Percentiles rank a stretch among this genome's conserved stretches.
phyloP scores from a whole-genome alignment of 1,140 invertebrate species.

The Monomorium pharaonis region DNA sequence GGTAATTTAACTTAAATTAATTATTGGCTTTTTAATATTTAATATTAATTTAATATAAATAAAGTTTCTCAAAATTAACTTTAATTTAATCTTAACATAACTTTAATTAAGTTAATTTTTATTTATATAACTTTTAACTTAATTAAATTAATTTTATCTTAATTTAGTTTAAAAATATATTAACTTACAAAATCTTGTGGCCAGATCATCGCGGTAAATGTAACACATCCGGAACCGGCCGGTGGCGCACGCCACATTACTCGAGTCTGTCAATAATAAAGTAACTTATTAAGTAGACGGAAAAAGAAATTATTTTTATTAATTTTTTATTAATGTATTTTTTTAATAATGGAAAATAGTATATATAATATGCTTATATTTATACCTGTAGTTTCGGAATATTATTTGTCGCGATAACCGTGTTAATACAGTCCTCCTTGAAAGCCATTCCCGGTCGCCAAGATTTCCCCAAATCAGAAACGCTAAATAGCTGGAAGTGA shows the following conservation, averaged over 20 bases:
- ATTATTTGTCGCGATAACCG: conserved; percentile 91
- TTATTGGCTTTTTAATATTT: too few relatives aligned
- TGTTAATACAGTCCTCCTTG: conserved; percentile 95
- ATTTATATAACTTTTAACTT: too few relatives aligned
- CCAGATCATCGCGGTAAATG: conserved; percentile 94
- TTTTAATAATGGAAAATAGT: too few relatives aligned
- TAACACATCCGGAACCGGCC: conserved; percentile 93
- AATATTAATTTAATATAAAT: too few relatives aligned
- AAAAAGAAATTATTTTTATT: not conserved
- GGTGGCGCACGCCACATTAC: conserved; percentile 96
- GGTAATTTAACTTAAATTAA: too few relatives aligned
- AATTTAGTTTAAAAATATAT: too few relatives aligned
- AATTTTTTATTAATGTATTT: not conserved
- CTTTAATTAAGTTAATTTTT: too few relatives aligned
- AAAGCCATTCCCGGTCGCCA: conserved; percentile 93
- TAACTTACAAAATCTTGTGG: too few relatives aligned
- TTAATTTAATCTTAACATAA: too few relatives aligned
- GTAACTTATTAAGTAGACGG: not conserved
- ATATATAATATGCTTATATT: not conserved
- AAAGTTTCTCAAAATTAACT: too few relatives aligned
- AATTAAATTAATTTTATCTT: too few relatives aligned
- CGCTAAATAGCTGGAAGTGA: conserved; percentile 93
- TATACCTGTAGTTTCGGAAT: conserved; percentile 91
- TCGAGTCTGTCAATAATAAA: conserved; percentile 86
- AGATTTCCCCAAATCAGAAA: too few relatives aligned